These are phyloP conservation scores for Botrylloides violaceus DNA, from an alignment of 23 tunicate species.

Conservation along the genomic window DNA sequence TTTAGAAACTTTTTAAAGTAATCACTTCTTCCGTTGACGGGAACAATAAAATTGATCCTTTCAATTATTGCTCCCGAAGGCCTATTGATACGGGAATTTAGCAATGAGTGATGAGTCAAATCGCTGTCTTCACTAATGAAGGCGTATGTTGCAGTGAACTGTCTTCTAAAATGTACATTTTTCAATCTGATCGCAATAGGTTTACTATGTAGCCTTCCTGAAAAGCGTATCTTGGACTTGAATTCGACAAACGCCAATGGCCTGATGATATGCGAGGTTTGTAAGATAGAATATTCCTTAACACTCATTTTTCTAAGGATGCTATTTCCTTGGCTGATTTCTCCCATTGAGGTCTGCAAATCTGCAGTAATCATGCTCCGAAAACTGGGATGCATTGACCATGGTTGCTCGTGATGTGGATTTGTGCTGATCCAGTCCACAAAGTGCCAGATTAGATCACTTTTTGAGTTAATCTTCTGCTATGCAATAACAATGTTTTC, in stretches of 20 bases:
- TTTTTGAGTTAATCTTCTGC: too few relatives aligned
- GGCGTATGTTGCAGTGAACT: not conserved
- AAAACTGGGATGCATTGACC: too few relatives aligned
- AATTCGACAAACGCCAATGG: not conserved
- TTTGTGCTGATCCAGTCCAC: too few relatives aligned
- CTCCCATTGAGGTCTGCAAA: not conserved
- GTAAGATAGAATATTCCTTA: not conserved
- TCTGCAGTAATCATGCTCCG: too few relatives aligned
- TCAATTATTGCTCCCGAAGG: too few relatives aligned
- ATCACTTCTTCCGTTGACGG: not conserved
- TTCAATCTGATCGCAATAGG: not conserved
- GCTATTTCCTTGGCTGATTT: not conserved
- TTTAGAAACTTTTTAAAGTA: not conserved
- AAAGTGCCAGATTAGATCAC: too few relatives aligned
- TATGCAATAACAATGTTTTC: too few relatives aligned
- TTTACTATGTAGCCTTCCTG: not conserved
- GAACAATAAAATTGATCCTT: not conserved
- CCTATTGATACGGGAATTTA: not conserved
- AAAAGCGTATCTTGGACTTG: not conserved
- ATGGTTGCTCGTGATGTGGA: too few relatives aligned
- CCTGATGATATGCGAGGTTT: not conserved
- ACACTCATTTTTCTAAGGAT: not conserved
- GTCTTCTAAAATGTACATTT: not conserved
- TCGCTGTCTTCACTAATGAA: not conserved
- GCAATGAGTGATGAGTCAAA: not conserved